A percentile compares a stretch with the other conserved stretches of the same genome.
These are phyloP conservation scores for Sturnus vulgaris DNA, from an alignment of 2,113 vertebrate species.

Conservation along the genomic window DNA sequence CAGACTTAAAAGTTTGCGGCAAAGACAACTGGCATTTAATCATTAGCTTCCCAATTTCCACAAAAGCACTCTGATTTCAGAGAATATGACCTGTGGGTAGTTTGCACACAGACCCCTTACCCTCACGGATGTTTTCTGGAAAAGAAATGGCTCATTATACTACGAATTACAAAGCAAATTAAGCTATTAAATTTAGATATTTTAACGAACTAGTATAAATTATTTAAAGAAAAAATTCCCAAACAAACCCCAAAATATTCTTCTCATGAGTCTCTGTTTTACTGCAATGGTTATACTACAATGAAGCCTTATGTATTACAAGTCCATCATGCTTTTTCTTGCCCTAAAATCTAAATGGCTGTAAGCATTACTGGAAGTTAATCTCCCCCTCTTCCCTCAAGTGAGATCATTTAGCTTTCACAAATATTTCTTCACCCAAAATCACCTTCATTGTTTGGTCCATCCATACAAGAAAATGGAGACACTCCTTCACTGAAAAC, in stretches of 20 bases:
- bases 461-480: accelerated
- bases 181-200: neutral
- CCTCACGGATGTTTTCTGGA: neutral
- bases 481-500: neutral
- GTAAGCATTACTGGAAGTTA: neutral
- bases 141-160: neutral
- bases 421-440: neutral
- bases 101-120: neutral
- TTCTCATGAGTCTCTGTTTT: neutral
- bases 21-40: constrained; percentile 1
- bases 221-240: neutral
- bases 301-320: neutral
- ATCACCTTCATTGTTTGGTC: neutral
- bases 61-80: neutral
- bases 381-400: neutral
- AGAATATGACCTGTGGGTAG: neutral
- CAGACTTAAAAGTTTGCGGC: neutral
- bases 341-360: neutral
- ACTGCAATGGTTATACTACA: neutral
- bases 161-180: constrained; percentile 18
- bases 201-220: neutral
- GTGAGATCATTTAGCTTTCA: neutral
- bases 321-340: neutral
- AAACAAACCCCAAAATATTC: neutral
- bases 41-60: constrained; percentile 12